A percentile compares a stretch with the other conserved stretches of the same genome.
Evolutionary conservation across 2,797 vertebrate genomes (phyloP).

Genomic region (Acipenser transmontanus): DNA sequence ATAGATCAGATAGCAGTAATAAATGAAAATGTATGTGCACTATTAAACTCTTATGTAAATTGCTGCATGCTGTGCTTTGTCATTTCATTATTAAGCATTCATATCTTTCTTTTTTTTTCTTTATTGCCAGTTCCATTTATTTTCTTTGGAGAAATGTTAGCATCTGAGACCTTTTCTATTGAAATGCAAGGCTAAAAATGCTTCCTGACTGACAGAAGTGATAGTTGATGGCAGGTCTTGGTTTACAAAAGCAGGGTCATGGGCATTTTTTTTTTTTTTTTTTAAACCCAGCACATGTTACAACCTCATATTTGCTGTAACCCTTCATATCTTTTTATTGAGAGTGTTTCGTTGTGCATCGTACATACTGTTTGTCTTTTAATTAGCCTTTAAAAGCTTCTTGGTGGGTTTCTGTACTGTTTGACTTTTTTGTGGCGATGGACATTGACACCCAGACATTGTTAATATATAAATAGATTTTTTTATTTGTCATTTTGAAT

Average conservation of each 20-base stretch:
- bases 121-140: no score
- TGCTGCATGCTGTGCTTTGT: constrained; percentile 32
- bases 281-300: no score
- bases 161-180: constrained; percentile 45
- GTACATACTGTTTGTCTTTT: no score
- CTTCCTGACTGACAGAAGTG: constrained; percentile 54
- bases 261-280: constrained; percentile 14
- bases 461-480: no score
- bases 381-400: no score
- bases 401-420: no score
- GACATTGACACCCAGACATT: no score
- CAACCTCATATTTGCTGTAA: no score
- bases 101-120: constrained; percentile 21
- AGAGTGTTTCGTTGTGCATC: no score
- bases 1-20: constrained; percentile 21
- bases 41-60: constrained; percentile 26
- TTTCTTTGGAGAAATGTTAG: constrained; percentile 33
- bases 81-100: constrained; percentile 35
- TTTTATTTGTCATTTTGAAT: no score
- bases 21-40: constrained; percentile 26
- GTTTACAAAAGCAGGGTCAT: constrained; percentile 37
- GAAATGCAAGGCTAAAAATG: constrained; percentile 47
- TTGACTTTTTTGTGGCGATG: no score
- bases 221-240: constrained; percentile 39
- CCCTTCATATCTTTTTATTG: no score